These are phyloP conservation scores for Peromyscus californicus DNA, from an alignment of 2,113 vertebrate species.

Conservation along the genomic window DNA sequence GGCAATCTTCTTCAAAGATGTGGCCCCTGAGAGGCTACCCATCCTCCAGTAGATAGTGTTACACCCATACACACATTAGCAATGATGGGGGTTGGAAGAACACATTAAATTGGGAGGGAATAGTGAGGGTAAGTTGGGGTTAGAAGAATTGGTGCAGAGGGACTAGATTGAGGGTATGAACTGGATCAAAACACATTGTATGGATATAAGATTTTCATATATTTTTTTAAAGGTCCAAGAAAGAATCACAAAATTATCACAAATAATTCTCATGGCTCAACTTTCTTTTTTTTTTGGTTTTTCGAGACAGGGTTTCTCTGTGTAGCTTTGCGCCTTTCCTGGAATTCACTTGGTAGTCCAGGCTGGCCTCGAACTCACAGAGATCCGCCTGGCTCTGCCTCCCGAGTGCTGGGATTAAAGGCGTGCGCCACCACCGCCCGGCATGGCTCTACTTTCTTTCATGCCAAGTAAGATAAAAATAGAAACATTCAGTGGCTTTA, in stretches of 20 bases:
- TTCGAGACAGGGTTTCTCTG: too few relatives aligned
- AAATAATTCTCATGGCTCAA: background rate
- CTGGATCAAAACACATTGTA: background rate
- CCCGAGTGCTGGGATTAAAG: too few relatives aligned
- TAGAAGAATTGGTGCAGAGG: background rate
- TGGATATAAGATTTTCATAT: background rate
- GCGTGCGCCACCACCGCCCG: too few relatives aligned
- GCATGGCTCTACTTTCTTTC: background rate
- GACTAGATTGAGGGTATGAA: background rate
- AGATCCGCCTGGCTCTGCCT: too few relatives aligned
- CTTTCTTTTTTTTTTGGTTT: too few relatives aligned
- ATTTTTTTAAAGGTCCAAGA: background rate
- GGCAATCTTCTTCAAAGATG: too few relatives aligned
- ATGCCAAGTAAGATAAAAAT: background rate
- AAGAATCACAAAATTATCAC: background rate
- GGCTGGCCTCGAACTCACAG: too few relatives aligned
- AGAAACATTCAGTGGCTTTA: background rate
- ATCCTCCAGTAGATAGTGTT: background rate
- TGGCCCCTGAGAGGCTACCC: background rate
- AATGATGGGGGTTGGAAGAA: background rate
- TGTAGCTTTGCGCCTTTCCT: too few relatives aligned
- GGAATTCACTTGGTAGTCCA: too few relatives aligned
- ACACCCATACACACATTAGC: background rate
- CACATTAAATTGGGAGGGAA: background rate
- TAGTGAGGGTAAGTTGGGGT: background rate